These are phyloP conservation scores for Perca schrenkii DNA, from an alignment of 2,113 vertebrate species.

Conservation along the genomic window DNA sequence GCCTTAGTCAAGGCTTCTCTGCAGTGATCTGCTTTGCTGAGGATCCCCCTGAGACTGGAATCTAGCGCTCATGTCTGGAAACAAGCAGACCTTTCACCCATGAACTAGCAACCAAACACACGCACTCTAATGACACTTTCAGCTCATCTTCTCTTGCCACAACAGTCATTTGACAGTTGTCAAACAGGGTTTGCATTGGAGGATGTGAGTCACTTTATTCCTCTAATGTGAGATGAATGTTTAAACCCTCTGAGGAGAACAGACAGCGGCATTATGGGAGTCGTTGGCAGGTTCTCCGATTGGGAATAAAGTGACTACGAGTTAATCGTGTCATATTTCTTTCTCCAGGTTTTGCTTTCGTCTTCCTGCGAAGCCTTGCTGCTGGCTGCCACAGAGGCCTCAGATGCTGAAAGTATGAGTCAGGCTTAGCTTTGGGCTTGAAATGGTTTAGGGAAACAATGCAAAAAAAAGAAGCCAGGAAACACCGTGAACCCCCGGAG, in stretches of 20 bases:
- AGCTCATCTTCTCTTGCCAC: slow-evolving; percentile 28
- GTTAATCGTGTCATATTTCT: slow-evolving; percentile 77
- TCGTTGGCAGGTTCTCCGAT: slow-evolving; percentile 49
- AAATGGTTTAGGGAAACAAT: slow-evolving; percentile 47
- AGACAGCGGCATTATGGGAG: slow-evolving; percentile 64
- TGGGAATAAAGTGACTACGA: slow-evolving; percentile 61
- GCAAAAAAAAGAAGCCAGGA: slow-evolving; percentile 29
- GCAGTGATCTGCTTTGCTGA: slow-evolving; percentile 67
- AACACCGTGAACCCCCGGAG: slow-evolving; percentile 20
- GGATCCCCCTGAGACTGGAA: slow-evolving; percentile 66
- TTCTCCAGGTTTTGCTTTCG: slow-evolving; percentile 64
- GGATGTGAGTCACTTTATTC: slow-evolving; percentile 14
- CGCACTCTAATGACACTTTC: background rate
- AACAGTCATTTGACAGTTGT: slow-evolving; percentile 15
- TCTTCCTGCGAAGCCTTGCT: slow-evolving; percentile 52
- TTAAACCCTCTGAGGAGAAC: slow-evolving; percentile 52
- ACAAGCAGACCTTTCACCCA: slow-evolving; percentile 65
- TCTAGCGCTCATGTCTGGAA: slow-evolving; percentile 42
- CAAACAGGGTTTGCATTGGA: background rate
- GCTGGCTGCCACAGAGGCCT: slow-evolving; percentile 32
- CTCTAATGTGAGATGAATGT: slow-evolving; percentile 74
- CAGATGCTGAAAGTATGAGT: slow-evolving; percentile 45
- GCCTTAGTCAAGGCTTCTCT: slow-evolving; percentile 75
- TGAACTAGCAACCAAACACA: slow-evolving; percentile 22
- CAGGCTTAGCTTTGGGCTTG: slow-evolving; percentile 41